phyloP scores from a whole-genome alignment of 2,888 invertebrate genomes.

The Metacarcinus magister region DNA sequence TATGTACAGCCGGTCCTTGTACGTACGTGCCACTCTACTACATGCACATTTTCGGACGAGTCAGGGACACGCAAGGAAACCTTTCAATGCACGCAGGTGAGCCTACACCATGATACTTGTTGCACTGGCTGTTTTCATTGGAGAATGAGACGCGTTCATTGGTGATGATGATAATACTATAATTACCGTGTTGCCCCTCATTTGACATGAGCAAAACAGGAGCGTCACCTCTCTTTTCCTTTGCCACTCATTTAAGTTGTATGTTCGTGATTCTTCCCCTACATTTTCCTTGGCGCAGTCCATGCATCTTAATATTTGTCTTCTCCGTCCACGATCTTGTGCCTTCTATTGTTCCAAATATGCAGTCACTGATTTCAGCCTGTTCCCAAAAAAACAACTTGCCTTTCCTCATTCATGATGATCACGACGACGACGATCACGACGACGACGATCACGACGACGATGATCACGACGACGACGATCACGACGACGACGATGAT shows the following conservation, averaged over 20 bases:
- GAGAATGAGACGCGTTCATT: background rate
- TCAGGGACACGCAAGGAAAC: background rate
- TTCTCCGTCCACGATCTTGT: background rate
- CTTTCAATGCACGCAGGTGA: background rate
- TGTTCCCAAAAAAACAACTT: background rate
- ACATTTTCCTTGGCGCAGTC: background rate
- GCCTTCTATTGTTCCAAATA: background rate
- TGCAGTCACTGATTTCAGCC: background rate
- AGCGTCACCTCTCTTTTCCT: too few species aligned
- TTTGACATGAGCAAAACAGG: too few species aligned
- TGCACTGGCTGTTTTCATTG: too few species aligned
- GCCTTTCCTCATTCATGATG: too few species aligned
- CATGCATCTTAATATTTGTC: background rate
- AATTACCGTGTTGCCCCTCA: background rate
- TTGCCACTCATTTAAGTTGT: background rate
- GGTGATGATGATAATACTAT: background rate
- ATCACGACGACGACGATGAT: too few species aligned
- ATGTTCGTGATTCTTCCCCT: background rate
- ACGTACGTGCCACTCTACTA: background rate
- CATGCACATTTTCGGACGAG: background rate
- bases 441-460: too few species aligned
- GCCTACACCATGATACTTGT: background rate
- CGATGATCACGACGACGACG: too few species aligned
- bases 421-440: too few species aligned
- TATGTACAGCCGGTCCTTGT: conserved; percentile 16